Evolutionary conservation across 2,797 vertebrate genomes (phyloP).

Genomic region (Falco berigora): DNA sequence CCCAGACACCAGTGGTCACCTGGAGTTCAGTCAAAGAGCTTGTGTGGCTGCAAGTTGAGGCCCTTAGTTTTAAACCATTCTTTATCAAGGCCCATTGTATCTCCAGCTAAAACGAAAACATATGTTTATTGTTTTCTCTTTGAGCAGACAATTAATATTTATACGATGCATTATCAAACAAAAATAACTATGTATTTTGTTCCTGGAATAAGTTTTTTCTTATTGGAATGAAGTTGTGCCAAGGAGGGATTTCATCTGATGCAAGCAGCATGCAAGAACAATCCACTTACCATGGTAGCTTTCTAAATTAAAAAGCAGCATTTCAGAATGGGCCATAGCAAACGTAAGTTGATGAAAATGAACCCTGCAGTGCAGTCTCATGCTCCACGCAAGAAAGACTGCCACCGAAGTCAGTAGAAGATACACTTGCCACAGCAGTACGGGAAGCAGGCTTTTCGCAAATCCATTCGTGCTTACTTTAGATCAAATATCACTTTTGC

Average conservation of each 20-base stretch:
- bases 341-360: not conserved
- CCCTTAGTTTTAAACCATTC: not conserved
- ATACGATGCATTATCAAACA: not conserved
- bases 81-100: not conserved
- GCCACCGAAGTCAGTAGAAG: not conserved
- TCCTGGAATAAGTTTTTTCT: not conserved
- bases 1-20: not conserved
- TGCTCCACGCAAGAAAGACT: not conserved
- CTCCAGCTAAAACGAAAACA: conserved; percentile 8
- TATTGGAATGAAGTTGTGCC: conserved; percentile 19
- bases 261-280: not conserved
- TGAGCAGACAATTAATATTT: not conserved
- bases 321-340: not conserved
- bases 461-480: not conserved
- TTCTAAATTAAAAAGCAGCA: not conserved
- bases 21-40: not conserved
- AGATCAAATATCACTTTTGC: not conserved
- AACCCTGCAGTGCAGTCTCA: not conserved
- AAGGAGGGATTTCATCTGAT: conserved; percentile 50
- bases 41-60: not conserved
- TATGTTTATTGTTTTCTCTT: not conserved
- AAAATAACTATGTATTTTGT: conserved; percentile 11
- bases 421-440: not conserved
- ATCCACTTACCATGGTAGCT: not conserved
- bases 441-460: not conserved